These are phyloP conservation scores for Zoanthus gigantus DNA, from an alignment of 92 coral and sea anemone species.

Conservation along the genomic window DNA sequence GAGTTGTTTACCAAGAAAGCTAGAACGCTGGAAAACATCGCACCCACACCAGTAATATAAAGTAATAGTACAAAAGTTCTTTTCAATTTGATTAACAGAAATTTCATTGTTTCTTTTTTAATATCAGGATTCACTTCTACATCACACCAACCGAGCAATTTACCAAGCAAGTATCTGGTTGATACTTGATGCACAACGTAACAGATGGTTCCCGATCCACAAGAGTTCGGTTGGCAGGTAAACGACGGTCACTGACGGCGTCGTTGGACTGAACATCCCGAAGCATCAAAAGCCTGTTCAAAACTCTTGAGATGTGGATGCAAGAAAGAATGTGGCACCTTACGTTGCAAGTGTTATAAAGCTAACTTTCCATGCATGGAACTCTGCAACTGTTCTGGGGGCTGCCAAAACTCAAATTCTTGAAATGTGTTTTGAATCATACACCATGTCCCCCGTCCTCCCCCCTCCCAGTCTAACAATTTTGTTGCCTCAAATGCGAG, in stretches of 20 bases:
- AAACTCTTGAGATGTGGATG: background rate
- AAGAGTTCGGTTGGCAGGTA: background rate
- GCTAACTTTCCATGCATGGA: background rate
- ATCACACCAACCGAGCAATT: constrained; percentile 20
- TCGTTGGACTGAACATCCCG: background rate
- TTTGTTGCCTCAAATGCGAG: too few relatives aligned
- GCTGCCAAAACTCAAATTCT: too few relatives aligned
- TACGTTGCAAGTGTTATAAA: background rate
- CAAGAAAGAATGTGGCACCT: background rate
- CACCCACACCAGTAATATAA: constrained; percentile 38
- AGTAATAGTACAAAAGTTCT: background rate
- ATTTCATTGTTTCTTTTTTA: background rate
- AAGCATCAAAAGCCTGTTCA: constrained; percentile 15
- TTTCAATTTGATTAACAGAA: background rate
- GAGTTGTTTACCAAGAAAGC: constrained; percentile 28
- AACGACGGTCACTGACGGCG: background rate
- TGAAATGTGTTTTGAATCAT: background rate
- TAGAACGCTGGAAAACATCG: constrained; percentile 13
- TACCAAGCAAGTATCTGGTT: constrained; percentile 41
- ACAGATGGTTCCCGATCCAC: constrained; percentile 8
- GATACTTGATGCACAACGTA: background rate
- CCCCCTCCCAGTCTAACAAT: too few relatives aligned
- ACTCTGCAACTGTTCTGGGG: background rate
- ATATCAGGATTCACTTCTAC: constrained; percentile 30
- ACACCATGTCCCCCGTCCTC: background rate